Percentiles rank a stretch among this genome's conserved stretches.
phyloP scores from a whole-genome alignment of 2,888 invertebrate genomes.

The Aethes cnicana region DNA sequence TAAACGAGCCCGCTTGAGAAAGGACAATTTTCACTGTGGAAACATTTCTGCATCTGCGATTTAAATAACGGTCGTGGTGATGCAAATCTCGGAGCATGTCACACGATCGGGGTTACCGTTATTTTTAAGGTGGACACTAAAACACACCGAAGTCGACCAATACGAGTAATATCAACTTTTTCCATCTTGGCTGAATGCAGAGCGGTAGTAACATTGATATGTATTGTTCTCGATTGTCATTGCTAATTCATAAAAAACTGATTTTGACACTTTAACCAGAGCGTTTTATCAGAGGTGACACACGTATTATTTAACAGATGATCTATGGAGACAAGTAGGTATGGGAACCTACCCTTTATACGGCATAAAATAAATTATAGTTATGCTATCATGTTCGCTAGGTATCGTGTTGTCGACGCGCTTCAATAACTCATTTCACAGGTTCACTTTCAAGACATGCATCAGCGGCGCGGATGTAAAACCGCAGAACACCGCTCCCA shows the following conservation, averaged over 20 bases:
- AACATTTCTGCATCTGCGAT: constrained; percentile 42
- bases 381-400: constrained; percentile 46
- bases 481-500: constrained; percentile 63
- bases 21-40: constrained; percentile 52
- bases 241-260: too few species aligned
- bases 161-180: constrained; percentile 10
- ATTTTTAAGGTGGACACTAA: constrained; percentile 56
- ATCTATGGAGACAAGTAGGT: not conserved
- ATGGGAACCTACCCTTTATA: not conserved
- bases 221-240: too few species aligned
- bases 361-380: constrained; percentile 14
- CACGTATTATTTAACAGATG: not conserved
- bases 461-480: constrained; percentile 61
- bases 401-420: constrained; percentile 67
- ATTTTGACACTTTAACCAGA: too few species aligned
- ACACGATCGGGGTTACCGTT: constrained; percentile 41
- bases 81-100: constrained; percentile 59
- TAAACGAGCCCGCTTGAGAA: constrained; percentile 49
- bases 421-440: constrained; percentile 76
- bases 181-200: constrained; percentile 8
- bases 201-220: constrained; percentile 14
- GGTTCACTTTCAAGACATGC: constrained; percentile 73
- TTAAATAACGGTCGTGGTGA: constrained; percentile 62
- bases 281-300: too few species aligned
- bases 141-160: constrained; percentile 33